Conservation (phyloP, 2,113 vertebrate genomes). For the Lagopus muta region DNA sequence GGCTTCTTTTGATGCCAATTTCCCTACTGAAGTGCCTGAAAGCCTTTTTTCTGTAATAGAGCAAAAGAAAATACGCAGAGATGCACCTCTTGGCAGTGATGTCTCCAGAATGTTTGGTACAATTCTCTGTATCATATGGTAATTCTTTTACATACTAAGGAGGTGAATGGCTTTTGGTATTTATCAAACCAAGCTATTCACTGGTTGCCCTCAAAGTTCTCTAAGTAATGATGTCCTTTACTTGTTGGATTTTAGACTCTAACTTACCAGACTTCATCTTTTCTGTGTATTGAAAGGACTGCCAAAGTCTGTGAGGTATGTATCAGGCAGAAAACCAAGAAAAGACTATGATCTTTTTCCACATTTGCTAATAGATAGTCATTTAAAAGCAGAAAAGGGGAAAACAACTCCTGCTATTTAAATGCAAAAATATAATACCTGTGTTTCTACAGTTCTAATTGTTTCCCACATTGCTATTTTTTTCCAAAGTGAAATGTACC, state of each 20-base stretch:
- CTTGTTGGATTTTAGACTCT: not conserved
- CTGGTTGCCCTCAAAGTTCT: rapidly evolving
- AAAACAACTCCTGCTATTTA: not conserved
- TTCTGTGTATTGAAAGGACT: not conserved
- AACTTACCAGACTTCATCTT: not conserved
- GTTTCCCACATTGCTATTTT: not conserved
- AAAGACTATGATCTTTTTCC: not conserved
- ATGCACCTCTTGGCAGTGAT: not conserved
- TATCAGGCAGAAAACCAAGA: not conserved
- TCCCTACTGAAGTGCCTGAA: not conserved
- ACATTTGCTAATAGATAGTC: not conserved
- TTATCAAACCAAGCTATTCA: not conserved
- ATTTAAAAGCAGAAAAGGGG: not conserved
- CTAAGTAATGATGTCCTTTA: not conserved
- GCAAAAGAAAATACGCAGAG: not conserved
- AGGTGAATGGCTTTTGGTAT: not conserved
- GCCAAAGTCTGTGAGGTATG: not conserved
- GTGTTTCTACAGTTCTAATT: not conserved
- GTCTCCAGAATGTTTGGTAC: not conserved
- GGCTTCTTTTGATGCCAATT: not conserved
- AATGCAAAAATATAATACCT: not conserved
- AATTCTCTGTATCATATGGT: not conserved
- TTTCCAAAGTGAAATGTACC: not conserved
- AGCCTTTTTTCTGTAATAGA: not conserved
- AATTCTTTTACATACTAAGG: not conserved